Percentiles rank a stretch among this genome's conserved stretches.
Evolutionary conservation across 2,797 vertebrate species (phyloP).

Genomic region (Octomys mimax): DNA sequence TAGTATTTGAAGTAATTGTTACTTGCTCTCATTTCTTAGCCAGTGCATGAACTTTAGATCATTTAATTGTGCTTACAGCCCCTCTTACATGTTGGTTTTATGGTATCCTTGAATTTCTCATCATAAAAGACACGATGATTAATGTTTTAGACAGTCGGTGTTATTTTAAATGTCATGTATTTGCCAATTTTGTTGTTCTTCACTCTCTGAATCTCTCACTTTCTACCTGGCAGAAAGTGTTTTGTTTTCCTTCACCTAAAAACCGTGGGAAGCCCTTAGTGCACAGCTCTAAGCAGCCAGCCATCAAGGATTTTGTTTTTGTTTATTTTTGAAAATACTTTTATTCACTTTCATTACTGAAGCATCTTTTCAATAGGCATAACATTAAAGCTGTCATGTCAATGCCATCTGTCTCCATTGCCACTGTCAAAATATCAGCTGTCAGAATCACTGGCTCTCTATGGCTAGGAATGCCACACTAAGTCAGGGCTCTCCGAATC

Average conservation of each 20-base stretch:
- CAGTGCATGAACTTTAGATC: not conserved
- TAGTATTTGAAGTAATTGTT: too few relatives aligned
- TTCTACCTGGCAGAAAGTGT: too few relatives aligned
- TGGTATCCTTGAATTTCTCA: not conserved
- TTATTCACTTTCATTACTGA: not conserved
- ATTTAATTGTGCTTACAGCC: not conserved
- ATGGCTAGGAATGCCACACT: accelerated
- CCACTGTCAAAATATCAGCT: not conserved
- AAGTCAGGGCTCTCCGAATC: not conserved
- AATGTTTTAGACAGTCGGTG: not conserved
- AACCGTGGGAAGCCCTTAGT: not conserved
- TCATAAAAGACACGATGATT: not conserved
- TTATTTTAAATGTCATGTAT: not conserved
- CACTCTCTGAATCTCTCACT: not conserved
- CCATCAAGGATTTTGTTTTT: not conserved
- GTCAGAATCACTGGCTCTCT: not conserved
- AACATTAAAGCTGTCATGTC: not conserved
- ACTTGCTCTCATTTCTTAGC: not conserved
- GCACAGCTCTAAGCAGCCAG: not conserved
- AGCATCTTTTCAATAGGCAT: not conserved
- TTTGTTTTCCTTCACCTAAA: not conserved
- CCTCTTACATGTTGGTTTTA: not conserved
- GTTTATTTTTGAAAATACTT: not conserved
- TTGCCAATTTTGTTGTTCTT: not conserved
- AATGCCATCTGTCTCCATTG: not conserved